Base-by-base conservation (phyloP, 2,797 vertebrate species). In the Sebastes kiyomatsui region DNA sequence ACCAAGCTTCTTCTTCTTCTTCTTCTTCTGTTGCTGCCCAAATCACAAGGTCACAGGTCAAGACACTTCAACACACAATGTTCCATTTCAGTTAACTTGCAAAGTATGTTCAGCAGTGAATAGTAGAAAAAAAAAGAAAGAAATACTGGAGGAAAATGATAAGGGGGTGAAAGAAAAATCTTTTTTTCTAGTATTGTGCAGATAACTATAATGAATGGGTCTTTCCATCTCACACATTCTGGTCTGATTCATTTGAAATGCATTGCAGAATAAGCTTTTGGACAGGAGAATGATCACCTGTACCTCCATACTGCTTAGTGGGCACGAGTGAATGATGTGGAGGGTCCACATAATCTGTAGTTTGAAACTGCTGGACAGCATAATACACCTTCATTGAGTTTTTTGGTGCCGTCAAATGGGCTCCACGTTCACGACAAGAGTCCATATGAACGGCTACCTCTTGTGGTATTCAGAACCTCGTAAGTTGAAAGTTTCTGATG, bases 181-280 rank as follows among this genome's bases (percentile, higher is more conserved):
- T 42, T 64, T 78, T 84, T 66, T 85, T 70, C 10, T 52, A 32
- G 16, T 52, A 79, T 78, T 83, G 52, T 82, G 64, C 62, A 75
- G 83, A 86, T 91, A 91, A 83, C 66, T 69, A 23, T 81, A 89
- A 89, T 88, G 79, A 92, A 86, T 82, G 54, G 67, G 22, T 83
- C 52, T 79, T 80, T 91, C 55, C 69, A 78, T 85, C 67, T 82
- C 79, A 81, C 46, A 74, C 67, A 82, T 72, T 88, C 76, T 77
- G 64, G 27, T 73, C 30, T 74, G 73, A 90, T 85, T 90, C 20
- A 83, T 86, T 83, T 88, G 49, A 82, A 92, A 89, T 90, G 70
- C 65, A 71, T 70, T 87, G 70, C 83, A 84, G 77, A 90, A 90
- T 67, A 81, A 81, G 69, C 84, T 83, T 82, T 35, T 49, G 58